Conservation (phyloP, 1,140 invertebrate genomes). For the Hetaerina americana region DNA sequence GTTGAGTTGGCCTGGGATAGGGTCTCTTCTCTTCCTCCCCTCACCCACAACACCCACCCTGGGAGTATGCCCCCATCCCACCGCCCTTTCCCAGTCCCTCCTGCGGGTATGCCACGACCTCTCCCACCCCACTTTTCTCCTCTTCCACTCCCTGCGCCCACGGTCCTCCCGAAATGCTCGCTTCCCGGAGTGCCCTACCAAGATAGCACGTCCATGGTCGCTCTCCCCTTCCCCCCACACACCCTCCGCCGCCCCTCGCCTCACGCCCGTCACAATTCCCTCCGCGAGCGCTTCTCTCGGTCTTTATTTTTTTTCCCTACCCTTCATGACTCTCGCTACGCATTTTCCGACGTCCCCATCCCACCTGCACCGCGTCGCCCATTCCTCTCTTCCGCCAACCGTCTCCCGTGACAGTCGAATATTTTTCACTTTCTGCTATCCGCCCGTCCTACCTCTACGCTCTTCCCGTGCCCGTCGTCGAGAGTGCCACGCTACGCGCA, state of each 20-base stretch:
- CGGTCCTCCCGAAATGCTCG: not conserved
- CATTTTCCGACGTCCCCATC: not conserved
- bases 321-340: not conserved
- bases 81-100: no score
- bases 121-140: not conserved
- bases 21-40: no score
- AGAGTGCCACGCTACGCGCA: no score
- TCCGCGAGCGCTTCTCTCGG: no score
- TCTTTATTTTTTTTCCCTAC: no score
- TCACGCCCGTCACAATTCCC: slow-evolving; percentile 3
- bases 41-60: no score
- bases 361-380: not conserved
- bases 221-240: slow-evolving; percentile 5
- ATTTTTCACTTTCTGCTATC: no score
- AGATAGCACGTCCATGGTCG: not conserved
- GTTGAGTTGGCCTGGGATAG: no score
- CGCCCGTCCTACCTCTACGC: not conserved
- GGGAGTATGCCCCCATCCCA: not conserved
- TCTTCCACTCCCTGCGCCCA: not conserved
- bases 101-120: no score
- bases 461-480: no score
- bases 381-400: not conserved
- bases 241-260: slow-evolving; percentile 1
- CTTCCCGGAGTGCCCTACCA: not conserved
- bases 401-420: no score